A percentile compares a stretch with the other conserved stretches of the same genome.
Evolutionary conservation across 2,888 invertebrate species (phyloP).

Genomic region (Nephrocerus scutellatus): DNA sequence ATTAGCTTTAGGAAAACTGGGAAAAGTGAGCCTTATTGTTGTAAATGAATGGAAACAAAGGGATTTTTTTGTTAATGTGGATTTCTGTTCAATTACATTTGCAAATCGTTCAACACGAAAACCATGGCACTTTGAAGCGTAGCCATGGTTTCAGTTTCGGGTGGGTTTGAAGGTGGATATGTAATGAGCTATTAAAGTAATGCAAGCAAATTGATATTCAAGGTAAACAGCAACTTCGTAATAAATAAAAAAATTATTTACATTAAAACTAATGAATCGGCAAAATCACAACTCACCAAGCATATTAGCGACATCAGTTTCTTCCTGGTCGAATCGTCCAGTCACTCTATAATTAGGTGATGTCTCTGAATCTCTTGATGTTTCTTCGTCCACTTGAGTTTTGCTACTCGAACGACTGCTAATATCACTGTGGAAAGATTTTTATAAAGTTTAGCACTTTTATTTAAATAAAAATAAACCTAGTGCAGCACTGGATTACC

Average conservation of each 20-base stretch:
- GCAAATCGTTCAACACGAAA: no score
- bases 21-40: no score
- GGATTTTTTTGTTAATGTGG: not conserved
- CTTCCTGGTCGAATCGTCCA: conserved; percentile 84
- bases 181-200: no score
- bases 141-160: no score
- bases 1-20: no score
- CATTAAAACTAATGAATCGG: no score
- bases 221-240: no score
- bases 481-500: conserved; percentile 33
- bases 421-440: conserved; percentile 42
- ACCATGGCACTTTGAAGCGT: no score
- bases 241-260: no score
- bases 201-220: no score
- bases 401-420: conserved; percentile 49
- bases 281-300: conserved; percentile 64
- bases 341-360: conserved; percentile 78
- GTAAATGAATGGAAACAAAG: not conserved
- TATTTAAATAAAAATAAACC: not conserved
- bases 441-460: conserved; percentile 5
- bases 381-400: conserved; percentile 68
- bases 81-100: no score
- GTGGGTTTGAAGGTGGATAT: no score
- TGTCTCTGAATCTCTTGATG: conserved; percentile 82
- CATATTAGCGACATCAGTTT: conserved; percentile 96